Conservation (phyloP, 1,140 invertebrate genomes). For the Heliconius hermathena region DNA sequence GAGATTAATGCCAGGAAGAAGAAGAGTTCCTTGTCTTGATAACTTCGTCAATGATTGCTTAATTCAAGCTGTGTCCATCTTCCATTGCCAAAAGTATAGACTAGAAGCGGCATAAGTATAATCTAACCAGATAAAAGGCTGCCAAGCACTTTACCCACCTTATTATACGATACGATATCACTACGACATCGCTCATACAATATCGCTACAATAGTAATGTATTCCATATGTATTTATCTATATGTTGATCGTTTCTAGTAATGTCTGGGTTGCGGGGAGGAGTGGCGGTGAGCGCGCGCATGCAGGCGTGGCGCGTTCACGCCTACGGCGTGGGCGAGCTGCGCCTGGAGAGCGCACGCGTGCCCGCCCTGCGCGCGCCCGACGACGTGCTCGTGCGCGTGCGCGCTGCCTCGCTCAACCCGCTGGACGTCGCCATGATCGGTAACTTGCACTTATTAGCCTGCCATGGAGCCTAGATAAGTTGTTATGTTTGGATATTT, state of each 20-base stretch:
- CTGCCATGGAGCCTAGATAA: neutral
- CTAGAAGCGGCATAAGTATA: too few species aligned
- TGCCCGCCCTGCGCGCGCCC: slow-evolving; percentile 87
- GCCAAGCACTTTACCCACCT: too few species aligned
- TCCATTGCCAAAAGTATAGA: too few species aligned
- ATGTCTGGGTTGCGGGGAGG: slow-evolving; percentile 17
- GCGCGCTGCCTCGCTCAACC: slow-evolving; percentile 93
- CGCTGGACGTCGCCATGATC: slow-evolving; percentile 94
- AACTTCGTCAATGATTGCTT: too few species aligned
- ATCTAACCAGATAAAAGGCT: too few species aligned
- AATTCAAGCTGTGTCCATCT: too few species aligned
- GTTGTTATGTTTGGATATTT: neutral
- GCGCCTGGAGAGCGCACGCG: slow-evolving; percentile 82
- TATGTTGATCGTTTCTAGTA: neutral
- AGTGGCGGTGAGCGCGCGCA: slow-evolving; percentile 62
- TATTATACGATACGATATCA: too few species aligned
- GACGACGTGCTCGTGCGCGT: slow-evolving; percentile 91
- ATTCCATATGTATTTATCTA: neutral
- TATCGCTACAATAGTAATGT: too few species aligned
- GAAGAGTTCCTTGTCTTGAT: too few species aligned
- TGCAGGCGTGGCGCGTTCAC: slow-evolving; percentile 90
- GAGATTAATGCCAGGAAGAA: too few species aligned
- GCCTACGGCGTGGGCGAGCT: slow-evolving; percentile 88
- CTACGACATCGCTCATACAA: too few species aligned
- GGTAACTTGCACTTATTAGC: slow-evolving; percentile 70